Evolutionary conservation across 2,797 vertebrate genomes (phyloP), one percentile per base, ranked within the genome.

Genomic region (Tympanoctomys barrerae): DNA sequence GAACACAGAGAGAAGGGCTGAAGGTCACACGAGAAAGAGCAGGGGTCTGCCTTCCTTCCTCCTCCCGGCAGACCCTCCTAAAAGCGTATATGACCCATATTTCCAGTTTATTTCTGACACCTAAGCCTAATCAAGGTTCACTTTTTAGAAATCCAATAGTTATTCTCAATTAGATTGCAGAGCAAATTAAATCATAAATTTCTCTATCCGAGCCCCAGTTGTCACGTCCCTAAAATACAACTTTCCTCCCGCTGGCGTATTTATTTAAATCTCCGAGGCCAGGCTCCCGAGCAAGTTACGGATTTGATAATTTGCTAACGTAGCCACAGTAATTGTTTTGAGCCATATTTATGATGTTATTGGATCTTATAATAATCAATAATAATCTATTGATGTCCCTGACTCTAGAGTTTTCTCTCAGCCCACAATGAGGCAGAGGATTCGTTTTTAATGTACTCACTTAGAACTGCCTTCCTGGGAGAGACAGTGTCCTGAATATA

Each of bases 101-200:
- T 98, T 98, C 89, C 89, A 94, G 97, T 97, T 97, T 97, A 97
- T 97, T 98, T 97, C 97, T 98, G 97, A 98, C 96, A 97, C 93
- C 93, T 96, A 97, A 98, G 98, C 97, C 97, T 98, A 98, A 98
- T 98, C 98, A 98, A 98, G 98, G 95, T 97, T 96, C 90, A 64
- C 96, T 97, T 97, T 97, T 97, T 52, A 97, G 97, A 98, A 98
- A 97, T 97, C 95, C 96, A 98, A 97, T 98, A 98, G 97, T 98
- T 98, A 97, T 95, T 98, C 91, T 96, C 98, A 98, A 98, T 98
- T 98, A 98, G 97, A 98, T 97, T 97, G 98, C 97, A 92, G 1
- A 89, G 97, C 91, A 98, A 98, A 98, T 98, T 98, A 98, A 98
- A 98, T 97, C 97, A 98, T 98, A 98, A 97, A 98, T 98, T 98